Evolutionary conservation across 2,888 invertebrate species (phyloP), one percentile per base, ranked within the genome.

Genomic region (Drosophila parthenogenetica): DNA sequence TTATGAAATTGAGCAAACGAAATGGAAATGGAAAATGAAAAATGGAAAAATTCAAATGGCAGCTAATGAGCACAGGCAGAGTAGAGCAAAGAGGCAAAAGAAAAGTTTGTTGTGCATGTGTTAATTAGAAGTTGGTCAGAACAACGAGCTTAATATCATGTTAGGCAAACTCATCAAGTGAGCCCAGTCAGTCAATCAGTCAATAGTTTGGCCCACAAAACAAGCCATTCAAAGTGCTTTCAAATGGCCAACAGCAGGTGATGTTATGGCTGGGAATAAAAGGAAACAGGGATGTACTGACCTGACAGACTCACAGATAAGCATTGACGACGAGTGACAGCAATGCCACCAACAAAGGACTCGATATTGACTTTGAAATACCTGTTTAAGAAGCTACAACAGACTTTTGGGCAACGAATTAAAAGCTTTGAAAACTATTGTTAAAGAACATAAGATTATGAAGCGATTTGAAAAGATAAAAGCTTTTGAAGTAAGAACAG

Each of bases 1-100:
- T 79, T 75, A 80, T 84, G 77, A 87, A 87, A 87, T 87, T 85
- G 86, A 85, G 89, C 82, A 89, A 89, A 85, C 82, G 73, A 87
- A 87, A 87, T 88, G 71, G 73, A 79, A 75, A 55, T 55, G 32
- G 10, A 4, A 29, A 55, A 35, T 45, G 55, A 10, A 35, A 49
- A 50, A 57, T 37, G 51, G 25, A 14, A 25, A 49, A 35, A 49
- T 80, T 63, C 75, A 81, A 87, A 84, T 77, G 57, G 69, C 45
- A 69, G 74, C 88, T 86, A 82, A 82, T 82, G 82, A 82, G 83
- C 51, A 61, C 29, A 32, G 43, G 43, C 40, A 37, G 5, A 32
- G 16, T 25, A 55, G 45, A 55, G 13, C 3, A 69, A 17, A 37
- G 16, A 5, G 25, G 29, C 8, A 4, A 13, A 25, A 35, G 7